Conservation (phyloP, 2,113 vertebrate genomes). For the Deroptyus accipitrinus region DNA sequence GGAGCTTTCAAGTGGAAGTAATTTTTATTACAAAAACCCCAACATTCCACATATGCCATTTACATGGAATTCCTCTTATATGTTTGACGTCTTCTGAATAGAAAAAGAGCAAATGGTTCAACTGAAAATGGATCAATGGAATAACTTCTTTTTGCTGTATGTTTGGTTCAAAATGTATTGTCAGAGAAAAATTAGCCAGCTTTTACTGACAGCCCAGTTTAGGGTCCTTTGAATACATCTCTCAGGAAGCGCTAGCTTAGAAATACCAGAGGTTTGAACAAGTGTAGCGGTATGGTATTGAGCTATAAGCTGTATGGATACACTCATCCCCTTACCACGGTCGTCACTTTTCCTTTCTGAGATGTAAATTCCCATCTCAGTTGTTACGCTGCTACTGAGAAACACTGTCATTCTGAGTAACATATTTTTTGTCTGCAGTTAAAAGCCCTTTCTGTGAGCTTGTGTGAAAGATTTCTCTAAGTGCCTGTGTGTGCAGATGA, state of each 20-base stretch:
- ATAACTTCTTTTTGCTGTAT: neutral
- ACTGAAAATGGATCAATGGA: neutral
- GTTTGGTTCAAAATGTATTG: neutral
- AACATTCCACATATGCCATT: neutral
- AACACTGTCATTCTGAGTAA: neutral
- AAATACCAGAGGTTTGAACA: neutral
- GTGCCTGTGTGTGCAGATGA: neutral
- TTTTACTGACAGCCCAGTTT: neutral
- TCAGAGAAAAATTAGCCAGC: neutral
- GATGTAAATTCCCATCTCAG: neutral
- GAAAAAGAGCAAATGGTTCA: neutral
- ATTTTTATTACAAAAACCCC: neutral
- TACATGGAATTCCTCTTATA: neutral
- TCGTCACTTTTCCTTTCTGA: neutral
- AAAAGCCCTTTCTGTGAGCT: neutral
- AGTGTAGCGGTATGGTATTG: neutral
- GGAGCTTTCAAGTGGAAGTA: neutral
- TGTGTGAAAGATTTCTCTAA: neutral
- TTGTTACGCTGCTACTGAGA: neutral
- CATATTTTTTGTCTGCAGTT: neutral
- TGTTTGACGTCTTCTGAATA: neutral
- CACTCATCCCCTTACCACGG: accelerated
- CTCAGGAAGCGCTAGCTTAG: accelerated
- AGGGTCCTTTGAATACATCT: neutral
- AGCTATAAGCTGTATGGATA: neutral